Evolutionary conservation across 2,113 vertebrate genomes (phyloP), one percentile per base, ranked within the genome.

Genomic region (Pipa parva): DNA sequence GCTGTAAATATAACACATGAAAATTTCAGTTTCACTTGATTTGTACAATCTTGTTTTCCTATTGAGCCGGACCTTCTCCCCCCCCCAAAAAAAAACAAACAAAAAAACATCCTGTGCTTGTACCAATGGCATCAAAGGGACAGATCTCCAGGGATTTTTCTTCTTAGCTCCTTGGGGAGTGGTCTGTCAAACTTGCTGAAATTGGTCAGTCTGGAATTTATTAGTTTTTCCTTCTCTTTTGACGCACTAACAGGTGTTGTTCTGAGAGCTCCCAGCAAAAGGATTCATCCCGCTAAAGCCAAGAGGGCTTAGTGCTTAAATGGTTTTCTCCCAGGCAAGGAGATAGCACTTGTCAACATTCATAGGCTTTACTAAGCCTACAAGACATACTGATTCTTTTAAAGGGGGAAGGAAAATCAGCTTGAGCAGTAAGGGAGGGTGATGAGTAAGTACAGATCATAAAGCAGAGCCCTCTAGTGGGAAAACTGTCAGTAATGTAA

Each of bases 281-380:
- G 48, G 63, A 75, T 65, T 78, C 76, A 79, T 84, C 77, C 77
- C 0, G 0, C 76, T 82, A 75, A 79, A 83, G 77, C 80, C 5
- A 0, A 76, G 71, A 57, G 78, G 76, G 86, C 84, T 87, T 88
- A 87, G 78, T 64, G 63, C 79, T 81, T 82, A 88, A 88, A 83
- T 80, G 86, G 80, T 84, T 88, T 86, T 85, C 78, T 75, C 63
- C 76, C 79, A 2, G 18, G 74, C 7, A 17, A 0, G 0, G 80
- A 83, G 82, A 85, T 80, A 83, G 78, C 77, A 75, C 72, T 77
- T 86, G 83, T 84, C 84, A 84, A 74, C 77, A 73, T 66, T 59
- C 73, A 0, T 63, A 80, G 77, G 69, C 61, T 75, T 61, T 49
- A 31, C 72, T 1, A 1, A 74, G 78, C 64, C 78, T 75, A 78